Evolutionary conservation across 2,797 vertebrate species (phyloP).

Genomic region (Eutrigla gurnardus): DNA sequence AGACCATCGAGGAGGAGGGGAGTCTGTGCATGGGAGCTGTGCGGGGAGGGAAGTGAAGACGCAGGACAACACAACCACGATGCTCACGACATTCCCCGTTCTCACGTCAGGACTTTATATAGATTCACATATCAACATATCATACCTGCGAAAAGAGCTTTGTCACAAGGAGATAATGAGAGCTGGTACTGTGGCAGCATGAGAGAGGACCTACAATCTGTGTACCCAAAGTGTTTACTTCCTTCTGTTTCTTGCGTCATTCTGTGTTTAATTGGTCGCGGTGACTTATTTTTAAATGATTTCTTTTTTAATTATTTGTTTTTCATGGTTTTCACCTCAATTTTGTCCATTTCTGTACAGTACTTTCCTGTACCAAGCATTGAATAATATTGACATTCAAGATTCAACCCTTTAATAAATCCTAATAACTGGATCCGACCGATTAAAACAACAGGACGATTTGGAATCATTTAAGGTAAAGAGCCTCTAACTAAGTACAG

Average conservation of each 20-base stretch:
- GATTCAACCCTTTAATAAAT: conserved; percentile 12
- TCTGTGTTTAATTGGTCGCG: conserved; percentile 37
- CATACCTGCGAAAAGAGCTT: conserved; percentile 46
- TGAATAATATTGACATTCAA: conserved; percentile 20
- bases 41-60: conserved; percentile 58
- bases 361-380: conserved; percentile 32
- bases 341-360: conserved; percentile 32
- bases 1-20: conserved; percentile 90
- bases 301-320: conserved; percentile 34
- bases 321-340: conserved; percentile 22
- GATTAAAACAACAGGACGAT: conserved; percentile 15
- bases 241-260: conserved; percentile 46
- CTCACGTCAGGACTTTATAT: conserved; percentile 51
- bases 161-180: conserved; percentile 27
- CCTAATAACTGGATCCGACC: neutral
- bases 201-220: conserved; percentile 55
- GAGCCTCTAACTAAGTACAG: neutral
- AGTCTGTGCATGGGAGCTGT: conserved; percentile 72
- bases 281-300: conserved; percentile 37
- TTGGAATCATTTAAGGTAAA: conserved; percentile 4
- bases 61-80: conserved; percentile 11
- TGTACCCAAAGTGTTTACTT: conserved; percentile 41
- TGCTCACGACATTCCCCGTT: conserved; percentile 35
- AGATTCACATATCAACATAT: conserved; percentile 61
- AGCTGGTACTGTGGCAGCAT: conserved; percentile 30